Percentiles rank a stretch among this genome's conserved stretches.
Evolutionary conservation across 2,888 invertebrate species (phyloP).

Genomic region (Omphaloscelis lunosa): DNA sequence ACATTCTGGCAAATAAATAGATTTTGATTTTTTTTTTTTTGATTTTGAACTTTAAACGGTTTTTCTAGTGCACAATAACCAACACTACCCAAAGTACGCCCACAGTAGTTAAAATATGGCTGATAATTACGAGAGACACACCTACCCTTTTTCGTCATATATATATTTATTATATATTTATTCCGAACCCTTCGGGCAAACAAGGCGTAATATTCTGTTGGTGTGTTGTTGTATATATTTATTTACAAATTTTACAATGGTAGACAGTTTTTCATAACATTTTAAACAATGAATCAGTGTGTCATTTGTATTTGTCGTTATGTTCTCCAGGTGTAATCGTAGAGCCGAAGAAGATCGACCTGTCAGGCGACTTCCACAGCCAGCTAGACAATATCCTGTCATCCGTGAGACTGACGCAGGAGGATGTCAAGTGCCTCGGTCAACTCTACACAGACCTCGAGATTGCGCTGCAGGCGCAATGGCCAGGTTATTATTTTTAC

Average conservation of each 20-base stretch:
- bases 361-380: constrained; percentile 80
- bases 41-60: no score
- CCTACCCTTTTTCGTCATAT: no score
- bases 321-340: constrained; percentile 70
- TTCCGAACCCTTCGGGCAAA: no score
- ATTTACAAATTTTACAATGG: background rate
- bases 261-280: background rate
- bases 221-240: no score
- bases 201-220: no score
- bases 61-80: no score
- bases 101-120: no score
- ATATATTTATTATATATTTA: no score
- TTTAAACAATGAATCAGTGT: background rate
- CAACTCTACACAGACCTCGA: constrained; percentile 86
- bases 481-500: constrained; percentile 76
- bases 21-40: no score
- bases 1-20: no score
- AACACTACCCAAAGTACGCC: no score
- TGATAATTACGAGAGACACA: no score
- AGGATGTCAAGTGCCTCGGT: constrained; percentile 77
- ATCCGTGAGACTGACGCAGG: constrained; percentile 81
- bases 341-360: constrained; percentile 74
- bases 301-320: background rate
- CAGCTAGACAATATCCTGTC: constrained; percentile 82
- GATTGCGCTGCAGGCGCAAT: constrained; percentile 76